phyloP scores from a whole-genome alignment of 2,888 invertebrate genomes.

The Dynastes maya region DNA sequence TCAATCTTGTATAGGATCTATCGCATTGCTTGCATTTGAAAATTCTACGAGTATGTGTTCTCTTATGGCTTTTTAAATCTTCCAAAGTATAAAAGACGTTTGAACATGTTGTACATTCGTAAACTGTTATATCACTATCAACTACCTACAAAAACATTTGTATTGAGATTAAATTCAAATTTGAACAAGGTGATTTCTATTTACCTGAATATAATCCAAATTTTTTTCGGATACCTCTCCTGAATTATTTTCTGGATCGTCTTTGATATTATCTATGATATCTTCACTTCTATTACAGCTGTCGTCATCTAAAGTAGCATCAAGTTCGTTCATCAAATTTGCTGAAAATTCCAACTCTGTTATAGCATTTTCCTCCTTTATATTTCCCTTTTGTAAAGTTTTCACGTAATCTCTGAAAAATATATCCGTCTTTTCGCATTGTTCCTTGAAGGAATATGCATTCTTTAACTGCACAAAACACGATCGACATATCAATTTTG shows the following conservation, averaged over 20 bases:
- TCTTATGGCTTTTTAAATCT: conserved; percentile 65
- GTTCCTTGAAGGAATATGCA: conserved; percentile 67
- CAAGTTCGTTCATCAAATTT: background rate
- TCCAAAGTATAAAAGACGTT: conserved; percentile 68
- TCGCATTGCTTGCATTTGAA: conserved; percentile 69
- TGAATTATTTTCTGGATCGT: conserved; percentile 7
- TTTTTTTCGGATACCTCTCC: background rate
- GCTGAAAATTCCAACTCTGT: conserved; percentile 11
- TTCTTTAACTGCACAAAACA: conserved; percentile 66
- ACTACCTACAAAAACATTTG: conserved; percentile 56
- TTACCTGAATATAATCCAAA: conserved; percentile 26
- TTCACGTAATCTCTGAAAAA: conserved; percentile 65
- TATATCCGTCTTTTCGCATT: conserved; percentile 65
- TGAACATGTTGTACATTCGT: conserved; percentile 66
- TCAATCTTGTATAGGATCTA: conserved; percentile 66
- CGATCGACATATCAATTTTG: conserved; percentile 65
- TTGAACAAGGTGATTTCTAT: background rate
- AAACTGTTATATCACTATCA: conserved; percentile 64
- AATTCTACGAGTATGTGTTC: conserved; percentile 65
- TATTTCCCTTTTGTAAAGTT: conserved; percentile 59
- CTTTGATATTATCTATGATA: conserved; percentile 45
- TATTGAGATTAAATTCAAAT: background rate
- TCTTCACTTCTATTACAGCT: background rate
- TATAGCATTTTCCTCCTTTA: conserved; percentile 25
- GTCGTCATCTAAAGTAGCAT: background rate